phyloP scores from a whole-genome alignment of 1,140 invertebrate genomes.

The Heliconius himera region DNA sequence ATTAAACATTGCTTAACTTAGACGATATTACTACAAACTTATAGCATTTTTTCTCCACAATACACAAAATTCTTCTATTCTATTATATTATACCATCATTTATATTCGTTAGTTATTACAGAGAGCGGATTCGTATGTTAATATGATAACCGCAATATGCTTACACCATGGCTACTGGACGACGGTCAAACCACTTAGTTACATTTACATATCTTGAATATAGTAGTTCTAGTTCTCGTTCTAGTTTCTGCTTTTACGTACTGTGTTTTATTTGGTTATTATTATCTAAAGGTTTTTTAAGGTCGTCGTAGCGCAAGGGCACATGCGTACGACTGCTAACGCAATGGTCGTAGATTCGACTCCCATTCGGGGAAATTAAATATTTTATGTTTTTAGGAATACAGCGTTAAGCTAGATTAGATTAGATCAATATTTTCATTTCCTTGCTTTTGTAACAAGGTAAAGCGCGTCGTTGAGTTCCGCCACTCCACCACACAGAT shows the following conservation, averaged over 20 bases:
- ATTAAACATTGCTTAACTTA: background rate
- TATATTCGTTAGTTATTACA: background rate
- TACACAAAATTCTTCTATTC: background rate
- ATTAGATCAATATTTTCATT: too few relatives aligned
- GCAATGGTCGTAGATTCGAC: too few relatives aligned
- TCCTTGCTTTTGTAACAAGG: too few relatives aligned
- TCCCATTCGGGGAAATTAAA: too few relatives aligned
- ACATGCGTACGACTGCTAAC: too few relatives aligned
- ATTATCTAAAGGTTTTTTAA: background rate
- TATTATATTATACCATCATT: background rate
- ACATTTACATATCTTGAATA: background rate
- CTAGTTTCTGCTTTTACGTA: background rate
- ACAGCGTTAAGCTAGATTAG: too few relatives aligned
- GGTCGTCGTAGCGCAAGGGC: too few relatives aligned
- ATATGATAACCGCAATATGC: background rate
- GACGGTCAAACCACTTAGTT: slow-evolving; percentile 7
- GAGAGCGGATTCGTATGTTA: background rate
- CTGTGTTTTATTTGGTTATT: background rate
- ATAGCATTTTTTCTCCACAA: background rate
- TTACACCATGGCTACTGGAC: slow-evolving; percentile 5
- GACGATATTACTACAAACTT: background rate
- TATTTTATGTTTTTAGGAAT: too few relatives aligned
- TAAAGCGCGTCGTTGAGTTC: too few relatives aligned
- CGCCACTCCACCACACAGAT: too few relatives aligned
- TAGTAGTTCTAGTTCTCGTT: background rate